Conservation (phyloP, 2,113 vertebrate species). For the Oriolus oriolus region DNA sequence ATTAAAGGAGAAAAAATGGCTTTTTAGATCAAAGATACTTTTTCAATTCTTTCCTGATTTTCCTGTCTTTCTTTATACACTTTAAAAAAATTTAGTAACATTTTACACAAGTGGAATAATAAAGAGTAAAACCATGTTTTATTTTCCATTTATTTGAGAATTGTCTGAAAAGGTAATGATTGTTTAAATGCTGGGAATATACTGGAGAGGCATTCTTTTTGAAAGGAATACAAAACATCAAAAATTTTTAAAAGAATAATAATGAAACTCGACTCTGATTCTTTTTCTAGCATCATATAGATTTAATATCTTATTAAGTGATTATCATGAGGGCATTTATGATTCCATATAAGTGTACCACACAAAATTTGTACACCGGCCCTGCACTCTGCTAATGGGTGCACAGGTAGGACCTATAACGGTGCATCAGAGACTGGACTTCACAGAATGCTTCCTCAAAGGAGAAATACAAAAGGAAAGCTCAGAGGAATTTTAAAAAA, state of each 20-base stretch:
- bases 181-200: neutral
- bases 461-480: neutral
- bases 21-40: slow-evolving; percentile 22
- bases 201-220: neutral
- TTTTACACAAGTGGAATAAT: slow-evolving; percentile 15
- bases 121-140: neutral
- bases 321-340: neutral
- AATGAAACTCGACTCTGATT: neutral
- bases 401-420: neutral
- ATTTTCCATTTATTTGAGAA: slow-evolving; percentile 35
- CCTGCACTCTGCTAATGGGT: neutral
- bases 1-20: neutral
- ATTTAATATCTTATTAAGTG: neutral
- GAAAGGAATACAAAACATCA: neutral
- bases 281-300: neutral
- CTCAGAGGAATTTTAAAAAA: neutral
- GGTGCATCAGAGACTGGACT: neutral
- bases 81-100: neutral
- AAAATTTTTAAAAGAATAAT: neutral
- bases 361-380: neutral
- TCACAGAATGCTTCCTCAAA: neutral
- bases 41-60: neutral
- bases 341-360: neutral
- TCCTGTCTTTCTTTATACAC: neutral
- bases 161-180: slow-evolving; percentile 27